Percentiles rank a stretch among this genome's conserved stretches.
Evolutionary conservation across 2,113 vertebrate genomes (phyloP).

Genomic region (Ibidorhyncha struthersii): DNA sequence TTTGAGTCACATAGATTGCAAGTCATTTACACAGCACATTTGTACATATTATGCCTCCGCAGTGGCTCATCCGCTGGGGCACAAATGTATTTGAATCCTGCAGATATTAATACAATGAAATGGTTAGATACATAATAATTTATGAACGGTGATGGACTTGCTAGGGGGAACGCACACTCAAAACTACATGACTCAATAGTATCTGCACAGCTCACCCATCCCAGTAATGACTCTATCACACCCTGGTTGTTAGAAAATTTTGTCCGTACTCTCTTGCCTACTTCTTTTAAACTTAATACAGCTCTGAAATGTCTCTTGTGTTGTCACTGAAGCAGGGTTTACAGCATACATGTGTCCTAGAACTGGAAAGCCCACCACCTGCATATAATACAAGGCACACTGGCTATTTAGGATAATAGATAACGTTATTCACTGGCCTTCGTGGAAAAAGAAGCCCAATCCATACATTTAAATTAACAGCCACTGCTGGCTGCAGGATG

Average conservation of each 20-base stretch:
- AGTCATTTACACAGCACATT: not conserved
- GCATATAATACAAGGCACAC: not conserved
- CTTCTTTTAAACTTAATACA: not conserved
- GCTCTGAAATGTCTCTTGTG: not conserved
- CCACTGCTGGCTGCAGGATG: not conserved
- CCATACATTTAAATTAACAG: not conserved
- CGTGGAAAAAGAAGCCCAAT: not conserved
- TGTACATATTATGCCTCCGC: not conserved
- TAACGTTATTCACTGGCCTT: not conserved
- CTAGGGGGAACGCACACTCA: not conserved
- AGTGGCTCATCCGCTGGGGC: not conserved
- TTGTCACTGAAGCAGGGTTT: not conserved
- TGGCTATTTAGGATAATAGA: not conserved
- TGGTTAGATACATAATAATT: not conserved
- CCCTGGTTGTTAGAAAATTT: not conserved
- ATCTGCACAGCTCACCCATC: not conserved
- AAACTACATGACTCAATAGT: not conserved
- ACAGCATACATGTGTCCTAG: rapidly evolving
- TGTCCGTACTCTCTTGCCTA: not conserved
- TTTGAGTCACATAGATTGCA: not conserved
- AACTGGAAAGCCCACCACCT: not conserved
- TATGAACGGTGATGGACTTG: not conserved
- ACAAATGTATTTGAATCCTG: not conserved
- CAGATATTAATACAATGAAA: not conserved
- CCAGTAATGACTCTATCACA: not conserved